These are phyloP conservation scores for Poecilia latipinna DNA, from an alignment of 2,113 vertebrate species.

Conservation along the genomic window DNA sequence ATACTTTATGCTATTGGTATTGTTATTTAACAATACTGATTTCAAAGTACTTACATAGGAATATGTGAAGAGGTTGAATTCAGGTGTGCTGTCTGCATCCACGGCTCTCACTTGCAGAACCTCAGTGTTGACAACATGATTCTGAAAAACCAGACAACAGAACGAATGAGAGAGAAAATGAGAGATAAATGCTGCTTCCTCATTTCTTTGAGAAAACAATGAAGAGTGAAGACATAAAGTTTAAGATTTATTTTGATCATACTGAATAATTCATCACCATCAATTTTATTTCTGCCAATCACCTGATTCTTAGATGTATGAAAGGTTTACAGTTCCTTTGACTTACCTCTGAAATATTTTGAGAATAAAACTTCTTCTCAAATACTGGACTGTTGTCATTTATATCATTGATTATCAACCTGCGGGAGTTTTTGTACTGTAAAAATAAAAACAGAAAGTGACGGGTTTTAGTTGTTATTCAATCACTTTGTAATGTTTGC, in stretches of 20 bases:
- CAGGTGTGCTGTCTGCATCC: slow-evolving; percentile 67
- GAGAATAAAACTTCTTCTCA: slow-evolving; percentile 24
- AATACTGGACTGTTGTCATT: slow-evolving; percentile 81
- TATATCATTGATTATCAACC: slow-evolving; percentile 48
- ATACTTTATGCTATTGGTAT: no score
- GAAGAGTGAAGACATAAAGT: background rate
- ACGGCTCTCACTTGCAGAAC: slow-evolving; percentile 75
- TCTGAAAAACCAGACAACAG: slow-evolving; percentile 35
- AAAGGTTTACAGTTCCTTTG: no score
- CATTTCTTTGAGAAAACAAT: background rate
- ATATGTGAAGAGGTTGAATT: slow-evolving; percentile 67
- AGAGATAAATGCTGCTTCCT: background rate
- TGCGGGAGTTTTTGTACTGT: slow-evolving; percentile 55
- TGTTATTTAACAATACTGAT: background rate
- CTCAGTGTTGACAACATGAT: accelerated
- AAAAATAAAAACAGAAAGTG: background rate
- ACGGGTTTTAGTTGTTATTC: background rate
- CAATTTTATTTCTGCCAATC: background rate
- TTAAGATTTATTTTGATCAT: background rate
- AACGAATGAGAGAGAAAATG: background rate
- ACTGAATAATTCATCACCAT: no score
- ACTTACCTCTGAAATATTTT: slow-evolving; percentile 77
- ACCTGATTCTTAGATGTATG: background rate
- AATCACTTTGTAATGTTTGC: background rate
- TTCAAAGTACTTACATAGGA: slow-evolving; percentile 50